Conservation (phyloP, 2,797 vertebrate genomes). For the Simalia tracyae region DNA sequence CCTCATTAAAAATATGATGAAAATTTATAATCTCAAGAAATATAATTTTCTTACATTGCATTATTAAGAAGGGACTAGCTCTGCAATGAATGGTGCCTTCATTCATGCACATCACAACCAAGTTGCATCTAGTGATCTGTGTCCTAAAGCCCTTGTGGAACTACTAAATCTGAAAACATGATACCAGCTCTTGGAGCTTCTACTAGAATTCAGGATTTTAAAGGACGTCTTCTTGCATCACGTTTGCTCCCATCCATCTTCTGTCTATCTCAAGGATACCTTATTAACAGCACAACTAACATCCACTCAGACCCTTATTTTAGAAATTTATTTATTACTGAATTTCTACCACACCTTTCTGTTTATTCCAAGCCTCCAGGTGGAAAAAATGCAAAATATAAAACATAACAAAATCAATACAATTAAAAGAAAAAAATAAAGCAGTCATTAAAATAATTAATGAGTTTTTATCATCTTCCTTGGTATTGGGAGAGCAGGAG, state of each 20-base stretch:
- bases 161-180: neutral
- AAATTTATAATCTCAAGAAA: neutral
- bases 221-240: neutral
- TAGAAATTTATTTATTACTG: no score
- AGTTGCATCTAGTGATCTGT: neutral
- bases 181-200: neutral
- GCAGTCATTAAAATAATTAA: no score
- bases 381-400: no score
- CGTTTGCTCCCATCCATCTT: neutral
- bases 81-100: neutral
- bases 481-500: no score
- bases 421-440: no score
- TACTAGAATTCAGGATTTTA: neutral
- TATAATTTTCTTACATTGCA: neutral
- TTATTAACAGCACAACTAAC: neutral
- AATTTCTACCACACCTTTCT: no score
- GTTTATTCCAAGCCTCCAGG: no score
- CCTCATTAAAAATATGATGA: neutral
- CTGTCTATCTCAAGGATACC: neutral
- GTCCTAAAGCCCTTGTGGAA: neutral
- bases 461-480: no score
- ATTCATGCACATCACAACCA: neutral
- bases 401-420: no score
- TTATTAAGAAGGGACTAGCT: neutral
- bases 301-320: no score